Evolutionary conservation across 92 coral and sea anemone species (phyloP), one percentile per base, ranked within the genome.

Genomic region (Zoanthus sociatus): DNA sequence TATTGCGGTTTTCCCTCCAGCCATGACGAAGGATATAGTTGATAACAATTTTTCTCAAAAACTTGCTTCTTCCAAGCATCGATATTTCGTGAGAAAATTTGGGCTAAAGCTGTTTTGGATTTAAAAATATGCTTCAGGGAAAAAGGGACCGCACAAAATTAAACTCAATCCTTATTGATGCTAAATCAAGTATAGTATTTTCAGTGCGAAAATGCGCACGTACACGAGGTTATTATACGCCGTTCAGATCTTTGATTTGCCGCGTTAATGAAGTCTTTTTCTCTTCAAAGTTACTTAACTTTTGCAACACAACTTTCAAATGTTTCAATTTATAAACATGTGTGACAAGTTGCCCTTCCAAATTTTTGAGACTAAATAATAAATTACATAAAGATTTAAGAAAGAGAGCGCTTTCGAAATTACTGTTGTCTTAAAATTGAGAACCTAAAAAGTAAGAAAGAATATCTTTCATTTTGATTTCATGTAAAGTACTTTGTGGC

Each of bases 171-270:
- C 4, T 37, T 37, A 67, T 20, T 30, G 1, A 67, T 11, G 72
- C 20, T 3, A 67, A 67, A 7, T 30, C 16, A 37, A 9, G 37
- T 32, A 21, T 13, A 20, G 42, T 37, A 69, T 26, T 21, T 46
- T 76, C 82, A 13, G 85, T 51, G 6, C 51, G 67, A 67, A 61
- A 16, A 73, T 42, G 54, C 44, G 68, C 85, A 21, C 42, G 30
- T 44, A 81, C 64, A 55, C 74, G 5, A 37, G 56, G 60, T 64
- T 63, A 81, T 26, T 26, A 81, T 64, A 56, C 63, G 63, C 84
- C 73, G 44, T 45, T 64, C 74, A 46, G 0, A 7, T 63, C 85
- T 81, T 81, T 81, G 85, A 81, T 81, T 81, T 81, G 45, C 75
- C 85, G 76, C 85, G 58, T 15, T 64, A 64, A 78, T 48, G 15